phyloP scores from a whole-genome alignment of 37 sponge, comb jelly and placozoan genomes.

The Haliclona indistincta region DNA sequence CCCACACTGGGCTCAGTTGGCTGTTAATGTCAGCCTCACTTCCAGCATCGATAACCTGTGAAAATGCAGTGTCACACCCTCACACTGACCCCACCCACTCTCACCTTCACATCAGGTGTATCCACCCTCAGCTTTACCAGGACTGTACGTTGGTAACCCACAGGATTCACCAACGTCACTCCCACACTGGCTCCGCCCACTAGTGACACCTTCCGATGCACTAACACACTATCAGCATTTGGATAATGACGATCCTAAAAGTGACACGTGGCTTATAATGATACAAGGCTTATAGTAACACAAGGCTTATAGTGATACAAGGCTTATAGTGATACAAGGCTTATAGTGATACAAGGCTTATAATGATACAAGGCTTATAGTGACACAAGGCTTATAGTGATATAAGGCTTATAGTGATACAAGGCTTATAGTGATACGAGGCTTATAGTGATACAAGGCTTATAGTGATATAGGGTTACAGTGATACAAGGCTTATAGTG shows the following conservation, averaged over 20 bases:
- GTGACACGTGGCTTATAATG: background rate
- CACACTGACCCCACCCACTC: slow-evolving; percentile 9
- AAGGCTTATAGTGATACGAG: too few relatives aligned
- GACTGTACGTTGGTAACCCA: slow-evolving; percentile 41
- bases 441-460: too few relatives aligned
- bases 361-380: too few relatives aligned
- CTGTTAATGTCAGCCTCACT: slow-evolving; percentile 17
- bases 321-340: too few relatives aligned
- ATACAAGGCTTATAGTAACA: too few relatives aligned
- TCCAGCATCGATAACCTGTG: slow-evolving; percentile 39
- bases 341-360: too few relatives aligned
- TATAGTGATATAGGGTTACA: too few relatives aligned
- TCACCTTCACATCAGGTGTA: slow-evolving; percentile 26
- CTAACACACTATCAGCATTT: slow-evolving; percentile 1
- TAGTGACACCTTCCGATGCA: background rate
- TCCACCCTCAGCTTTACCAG: slow-evolving; percentile 53
- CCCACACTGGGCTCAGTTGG: slow-evolving; percentile 68
- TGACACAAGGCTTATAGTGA: too few relatives aligned
- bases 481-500: too few relatives aligned
- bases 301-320: too few relatives aligned
- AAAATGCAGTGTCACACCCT: background rate
- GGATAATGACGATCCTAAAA: slow-evolving; percentile 19
- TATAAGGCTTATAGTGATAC: too few relatives aligned
- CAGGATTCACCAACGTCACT: slow-evolving; percentile 62
- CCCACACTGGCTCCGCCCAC: slow-evolving; percentile 1